phyloP scores from a whole-genome alignment of 2,113 vertebrate genomes.

The Mobula hypostoma region DNA sequence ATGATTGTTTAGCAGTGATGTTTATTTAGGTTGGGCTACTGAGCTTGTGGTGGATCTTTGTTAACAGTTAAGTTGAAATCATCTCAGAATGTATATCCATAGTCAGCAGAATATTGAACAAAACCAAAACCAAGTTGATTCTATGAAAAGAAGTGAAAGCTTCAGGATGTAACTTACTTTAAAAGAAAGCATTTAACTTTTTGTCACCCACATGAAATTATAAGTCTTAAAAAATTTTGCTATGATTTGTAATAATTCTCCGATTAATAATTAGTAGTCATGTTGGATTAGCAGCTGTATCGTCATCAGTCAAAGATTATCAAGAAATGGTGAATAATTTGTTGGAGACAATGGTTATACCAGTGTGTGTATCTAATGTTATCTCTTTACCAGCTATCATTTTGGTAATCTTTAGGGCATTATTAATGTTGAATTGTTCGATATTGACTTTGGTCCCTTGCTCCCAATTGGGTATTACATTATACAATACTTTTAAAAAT shows the following conservation, averaged over 20 bases:
- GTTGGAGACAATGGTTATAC: not conserved
- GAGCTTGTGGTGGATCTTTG: not conserved
- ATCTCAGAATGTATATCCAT: not conserved
- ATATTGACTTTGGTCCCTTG: not conserved
- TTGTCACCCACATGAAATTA: not conserved
- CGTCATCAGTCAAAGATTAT: not conserved
- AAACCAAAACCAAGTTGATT: too few relatives aligned
- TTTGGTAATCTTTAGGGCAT: not conserved
- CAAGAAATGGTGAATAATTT: not conserved
- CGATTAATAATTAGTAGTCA: not conserved
- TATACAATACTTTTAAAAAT: not conserved
- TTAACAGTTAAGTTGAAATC: not conserved
- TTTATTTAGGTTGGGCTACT: not conserved
- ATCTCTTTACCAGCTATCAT: not conserved
- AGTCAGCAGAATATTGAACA: not conserved
- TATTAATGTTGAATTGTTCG: not conserved
- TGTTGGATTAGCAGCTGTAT: not conserved
- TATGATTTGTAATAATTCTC: not conserved
- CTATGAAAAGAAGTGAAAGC: too few relatives aligned
- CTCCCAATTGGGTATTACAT: not conserved
- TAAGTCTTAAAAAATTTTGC: not conserved
- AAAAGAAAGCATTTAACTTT: not conserved
- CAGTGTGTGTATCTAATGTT: not conserved
- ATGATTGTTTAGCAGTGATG: not conserved
- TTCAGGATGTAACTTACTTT: not conserved